Conservation (phyloP, 2,888 invertebrate species). For the Hoplodrina ambigua region DNA sequence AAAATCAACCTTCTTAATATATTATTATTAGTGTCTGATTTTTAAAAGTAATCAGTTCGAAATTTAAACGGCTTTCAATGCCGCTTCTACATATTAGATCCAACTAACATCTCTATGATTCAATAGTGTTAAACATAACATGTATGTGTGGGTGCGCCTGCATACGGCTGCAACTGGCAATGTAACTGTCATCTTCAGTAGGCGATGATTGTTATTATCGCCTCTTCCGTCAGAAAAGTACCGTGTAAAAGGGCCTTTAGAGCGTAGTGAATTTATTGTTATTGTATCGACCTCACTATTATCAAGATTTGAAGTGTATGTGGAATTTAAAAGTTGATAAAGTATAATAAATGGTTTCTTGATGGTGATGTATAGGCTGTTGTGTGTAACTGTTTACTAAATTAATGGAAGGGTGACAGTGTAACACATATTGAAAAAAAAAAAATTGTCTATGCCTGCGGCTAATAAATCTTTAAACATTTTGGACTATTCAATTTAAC, state of each 20-base stretch:
- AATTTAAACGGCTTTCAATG: constrained; percentile 16
- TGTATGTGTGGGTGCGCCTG: constrained; percentile 67
- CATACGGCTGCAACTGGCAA: constrained; percentile 69
- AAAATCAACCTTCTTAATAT: no score
- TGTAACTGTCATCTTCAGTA: constrained; percentile 67
- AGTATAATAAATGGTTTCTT: constrained; percentile 45
- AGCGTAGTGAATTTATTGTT: constrained; percentile 56
- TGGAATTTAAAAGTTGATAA: constrained; percentile 42
- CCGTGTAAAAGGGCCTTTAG: constrained; percentile 48
- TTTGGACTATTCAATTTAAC: constrained; percentile 1
- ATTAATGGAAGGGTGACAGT: constrained; percentile 25
- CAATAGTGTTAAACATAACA: constrained; percentile 37
- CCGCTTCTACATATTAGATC: constrained; percentile 32
- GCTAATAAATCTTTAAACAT: background rate
- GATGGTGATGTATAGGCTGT: constrained; percentile 33
- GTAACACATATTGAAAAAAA: constrained; percentile 1
- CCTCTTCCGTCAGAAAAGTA: constrained; percentile 59
- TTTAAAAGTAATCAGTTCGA: constrained; percentile 1
- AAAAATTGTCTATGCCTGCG: constrained; percentile 2
- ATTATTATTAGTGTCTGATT: no score
- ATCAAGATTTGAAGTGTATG: constrained; percentile 47
- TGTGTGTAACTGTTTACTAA: constrained; percentile 32
- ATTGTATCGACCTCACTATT: constrained; percentile 43
- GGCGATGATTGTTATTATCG: constrained; percentile 69
- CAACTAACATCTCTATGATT: constrained; percentile 19